Conservation (phyloP, 2,888 invertebrate species). For the Caradrina clavipalpis region DNA sequence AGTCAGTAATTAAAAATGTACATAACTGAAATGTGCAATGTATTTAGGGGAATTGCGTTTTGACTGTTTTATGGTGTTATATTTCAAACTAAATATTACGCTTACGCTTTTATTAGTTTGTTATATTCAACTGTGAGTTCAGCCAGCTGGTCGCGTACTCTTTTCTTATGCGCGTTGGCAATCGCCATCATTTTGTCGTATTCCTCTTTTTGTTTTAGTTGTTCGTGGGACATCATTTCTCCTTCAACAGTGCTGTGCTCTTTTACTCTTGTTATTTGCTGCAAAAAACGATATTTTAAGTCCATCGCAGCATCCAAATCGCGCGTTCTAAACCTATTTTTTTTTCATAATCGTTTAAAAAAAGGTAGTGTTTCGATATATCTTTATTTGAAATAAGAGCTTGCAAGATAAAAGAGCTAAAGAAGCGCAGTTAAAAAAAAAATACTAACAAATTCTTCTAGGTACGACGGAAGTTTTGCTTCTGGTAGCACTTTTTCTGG, state of each 20-base stretch:
- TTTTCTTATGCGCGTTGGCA: slow-evolving; percentile 92
- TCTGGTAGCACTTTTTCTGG: slow-evolving; percentile 73
- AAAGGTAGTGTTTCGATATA: too few relatives aligned
- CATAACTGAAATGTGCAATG: too few relatives aligned
- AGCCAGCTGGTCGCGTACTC: slow-evolving; percentile 89
- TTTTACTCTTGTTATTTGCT: slow-evolving; percentile 73
- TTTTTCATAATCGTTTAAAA: too few relatives aligned
- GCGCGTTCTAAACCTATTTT: too few relatives aligned
- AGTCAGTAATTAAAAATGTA: too few relatives aligned
- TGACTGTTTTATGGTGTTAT: too few relatives aligned
- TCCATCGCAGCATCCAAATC: too few relatives aligned
- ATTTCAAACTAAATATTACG: not conserved
- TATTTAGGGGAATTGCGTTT: too few relatives aligned
- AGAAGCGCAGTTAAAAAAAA: not conserved
- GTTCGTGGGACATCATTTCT: slow-evolving; percentile 91
- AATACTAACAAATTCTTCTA: slow-evolving; percentile 72
- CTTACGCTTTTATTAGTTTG: slow-evolving; percentile 89
- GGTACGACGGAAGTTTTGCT: slow-evolving; percentile 45
- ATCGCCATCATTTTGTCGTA: slow-evolving; percentile 91
- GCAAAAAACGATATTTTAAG: slow-evolving; percentile 18
- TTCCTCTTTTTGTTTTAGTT: slow-evolving; percentile 93
- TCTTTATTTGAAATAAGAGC: too few relatives aligned
- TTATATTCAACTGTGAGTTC: slow-evolving; percentile 91
- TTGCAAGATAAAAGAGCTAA: too few relatives aligned
- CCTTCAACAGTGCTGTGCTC: slow-evolving; percentile 85